A percentile compares a stretch with the other conserved stretches of the same genome.
Conservation (phyloP, 2,797 vertebrate species). For the Etheostoma nigrum region DNA sequence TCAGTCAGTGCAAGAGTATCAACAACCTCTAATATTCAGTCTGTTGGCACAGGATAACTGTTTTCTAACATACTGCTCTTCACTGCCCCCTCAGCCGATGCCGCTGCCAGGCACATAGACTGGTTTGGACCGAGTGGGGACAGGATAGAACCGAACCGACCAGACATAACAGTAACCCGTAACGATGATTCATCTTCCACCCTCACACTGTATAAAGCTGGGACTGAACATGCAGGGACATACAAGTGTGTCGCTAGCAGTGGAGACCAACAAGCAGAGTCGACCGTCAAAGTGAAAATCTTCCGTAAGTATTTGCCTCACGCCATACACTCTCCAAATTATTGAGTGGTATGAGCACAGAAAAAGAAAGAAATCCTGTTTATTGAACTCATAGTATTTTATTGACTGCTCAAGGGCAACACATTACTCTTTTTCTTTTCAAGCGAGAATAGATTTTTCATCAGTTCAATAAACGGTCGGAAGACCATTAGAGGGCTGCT, state of each 20-base stretch:
- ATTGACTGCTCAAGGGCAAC: constrained; percentile 79
- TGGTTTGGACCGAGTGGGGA: constrained; percentile 96
- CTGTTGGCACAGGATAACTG: constrained; percentile 24
- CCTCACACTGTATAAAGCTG: constrained; percentile 95
- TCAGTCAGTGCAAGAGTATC: constrained; percentile 2
- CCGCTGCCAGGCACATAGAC: constrained; percentile 92
- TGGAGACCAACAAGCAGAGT: constrained; percentile 90
- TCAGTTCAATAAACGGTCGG: constrained; percentile 80
- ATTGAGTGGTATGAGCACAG: constrained; percentile 34
- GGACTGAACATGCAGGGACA: constrained; percentile 92
- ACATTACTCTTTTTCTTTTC: constrained; percentile 75
- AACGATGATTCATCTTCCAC: constrained; percentile 94
- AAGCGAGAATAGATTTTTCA: constrained; percentile 81
- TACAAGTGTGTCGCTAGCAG: constrained; percentile 94
- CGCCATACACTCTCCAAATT: constrained; percentile 16
- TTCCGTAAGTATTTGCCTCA: constrained; percentile 89
- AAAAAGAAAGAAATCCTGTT: constrained; percentile 39
- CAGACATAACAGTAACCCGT: constrained; percentile 91
- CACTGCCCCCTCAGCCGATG: constrained; percentile 85
- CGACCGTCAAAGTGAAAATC: constrained; percentile 96
- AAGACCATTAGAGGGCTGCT: constrained; percentile 79
- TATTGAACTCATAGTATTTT: constrained; percentile 74
- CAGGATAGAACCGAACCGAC: constrained; percentile 90
- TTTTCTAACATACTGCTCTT: constrained; percentile 47
- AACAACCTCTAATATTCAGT: constrained; percentile 22